These are phyloP conservation scores for Caenorhabditis latens DNA, from an alignment of 1,140 invertebrate genomes.

Conservation along the genomic window DNA sequence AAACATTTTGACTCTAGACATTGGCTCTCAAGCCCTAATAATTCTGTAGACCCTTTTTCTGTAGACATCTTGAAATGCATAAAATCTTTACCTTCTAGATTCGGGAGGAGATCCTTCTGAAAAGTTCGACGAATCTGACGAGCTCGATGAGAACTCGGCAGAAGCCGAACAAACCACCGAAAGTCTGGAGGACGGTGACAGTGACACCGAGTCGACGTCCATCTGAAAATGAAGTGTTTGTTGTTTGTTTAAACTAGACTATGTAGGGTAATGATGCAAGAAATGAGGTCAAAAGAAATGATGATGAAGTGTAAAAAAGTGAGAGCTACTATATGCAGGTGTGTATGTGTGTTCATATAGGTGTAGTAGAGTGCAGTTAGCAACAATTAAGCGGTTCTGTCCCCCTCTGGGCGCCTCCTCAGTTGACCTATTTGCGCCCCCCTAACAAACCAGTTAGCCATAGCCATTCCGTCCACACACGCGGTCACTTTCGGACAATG, in stretches of 20 bases:
- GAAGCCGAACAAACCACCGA: conserved; percentile 62
- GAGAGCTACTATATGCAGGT: conserved; percentile 36
- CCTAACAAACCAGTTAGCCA: conserved; percentile 47
- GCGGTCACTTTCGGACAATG: conserved; percentile 54
- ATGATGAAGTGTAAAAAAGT: conserved; percentile 3
- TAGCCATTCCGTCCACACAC: background rate
- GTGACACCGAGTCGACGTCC: conserved; percentile 55
- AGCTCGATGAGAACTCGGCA: conserved; percentile 60
- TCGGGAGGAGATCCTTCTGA: conserved; percentile 60
- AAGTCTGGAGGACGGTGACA: conserved; percentile 58
- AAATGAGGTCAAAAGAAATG: background rate
- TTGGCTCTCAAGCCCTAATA: too few relatives aligned
- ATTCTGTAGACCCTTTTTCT: too few relatives aligned
- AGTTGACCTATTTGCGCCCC: conserved; percentile 52
- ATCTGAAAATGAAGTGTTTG: conserved; percentile 43
- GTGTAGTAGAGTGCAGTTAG: conserved; percentile 38
- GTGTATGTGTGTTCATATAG: conserved; percentile 33
- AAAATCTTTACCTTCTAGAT: conserved; percentile 44
- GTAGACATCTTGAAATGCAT: background rate
- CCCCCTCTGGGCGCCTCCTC: conserved; percentile 24
- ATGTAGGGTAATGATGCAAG: background rate
- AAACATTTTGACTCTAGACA: too few relatives aligned
- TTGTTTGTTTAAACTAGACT: too few relatives aligned
- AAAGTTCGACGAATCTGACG: conserved; percentile 48
- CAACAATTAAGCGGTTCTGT: conserved; percentile 57